These are phyloP conservation scores for Sphaeramia orbicularis DNA, from an alignment of 2,797 vertebrate genomes.

Conservation along the genomic window DNA sequence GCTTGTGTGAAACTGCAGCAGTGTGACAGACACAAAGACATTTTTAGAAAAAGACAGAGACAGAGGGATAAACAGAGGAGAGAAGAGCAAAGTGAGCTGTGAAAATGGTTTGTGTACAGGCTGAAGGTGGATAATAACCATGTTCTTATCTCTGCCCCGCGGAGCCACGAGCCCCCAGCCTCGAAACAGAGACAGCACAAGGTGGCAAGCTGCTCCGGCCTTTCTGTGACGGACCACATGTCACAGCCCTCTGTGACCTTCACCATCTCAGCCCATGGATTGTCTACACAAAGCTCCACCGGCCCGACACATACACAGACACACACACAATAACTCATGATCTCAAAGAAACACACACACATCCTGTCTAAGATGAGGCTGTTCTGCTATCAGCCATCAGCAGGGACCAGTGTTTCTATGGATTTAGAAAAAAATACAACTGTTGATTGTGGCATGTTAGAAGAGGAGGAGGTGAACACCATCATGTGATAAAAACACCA, in stretches of 20 bases:
- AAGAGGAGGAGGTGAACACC: not conserved
- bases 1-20: slow-evolving; percentile 5
- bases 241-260: slow-evolving; percentile 56
- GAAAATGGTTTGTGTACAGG: slow-evolving; percentile 33
- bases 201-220: slow-evolving; percentile 20
- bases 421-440: slow-evolving; percentile 9
- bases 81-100: slow-evolving; percentile 14
- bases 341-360: not conserved
- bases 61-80: slow-evolving; percentile 1
- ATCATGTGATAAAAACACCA: slow-evolving; percentile 11
- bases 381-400: slow-evolving; percentile 30
- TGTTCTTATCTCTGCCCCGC: slow-evolving; percentile 33
- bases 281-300: slow-evolving; percentile 34
- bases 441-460: not conserved
- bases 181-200: slow-evolving; percentile 1
- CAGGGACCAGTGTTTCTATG: not conserved
- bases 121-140: slow-evolving; percentile 42
- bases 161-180: not conserved
- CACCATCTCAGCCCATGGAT: slow-evolving; percentile 20
- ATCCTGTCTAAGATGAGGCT: slow-evolving; percentile 8
- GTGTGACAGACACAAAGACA: slow-evolving; percentile 17
- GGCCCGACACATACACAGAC: not conserved
- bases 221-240: slow-evolving; percentile 50
- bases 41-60: slow-evolving; percentile 8
- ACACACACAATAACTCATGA: not conserved